Evolutionary conservation across 1,140 invertebrate species (phyloP).

Genomic region (Andricus grossulariae): DNA sequence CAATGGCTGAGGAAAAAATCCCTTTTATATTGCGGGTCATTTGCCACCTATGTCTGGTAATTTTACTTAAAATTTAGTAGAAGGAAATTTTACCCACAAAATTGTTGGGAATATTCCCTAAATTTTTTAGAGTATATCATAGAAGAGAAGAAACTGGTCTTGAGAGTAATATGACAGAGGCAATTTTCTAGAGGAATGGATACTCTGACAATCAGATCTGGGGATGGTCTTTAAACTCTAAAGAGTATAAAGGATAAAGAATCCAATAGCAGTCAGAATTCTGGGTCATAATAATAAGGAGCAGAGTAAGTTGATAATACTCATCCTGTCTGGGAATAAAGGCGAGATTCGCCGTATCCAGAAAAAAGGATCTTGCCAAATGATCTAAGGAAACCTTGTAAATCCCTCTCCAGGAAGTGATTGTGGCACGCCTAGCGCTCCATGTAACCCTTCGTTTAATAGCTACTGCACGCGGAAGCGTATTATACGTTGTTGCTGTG

Average conservation of each 20-base stretch:
- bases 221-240: slow-evolving; percentile 16
- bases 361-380: slow-evolving; percentile 3
- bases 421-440: slow-evolving; percentile 47
- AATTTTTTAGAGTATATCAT: not conserved
- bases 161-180: not conserved
- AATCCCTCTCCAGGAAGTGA: slow-evolving; percentile 48
- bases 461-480: slow-evolving; percentile 60
- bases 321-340: not conserved
- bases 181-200: not conserved
- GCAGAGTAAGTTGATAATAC: slow-evolving; percentile 18
- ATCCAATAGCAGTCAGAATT: not conserved
- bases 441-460: slow-evolving; percentile 61
- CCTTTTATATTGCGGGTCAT: no score
- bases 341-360: not conserved
- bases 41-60: no score
- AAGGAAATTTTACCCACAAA: no score
- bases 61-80: no score
- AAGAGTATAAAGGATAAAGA: not conserved
- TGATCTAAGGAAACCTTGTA: slow-evolving; percentile 23
- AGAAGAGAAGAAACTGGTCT: not conserved
- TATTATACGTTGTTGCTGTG: slow-evolving; percentile 54
- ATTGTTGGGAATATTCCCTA: not conserved
- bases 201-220: not conserved
- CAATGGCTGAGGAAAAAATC: no score
- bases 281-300: slow-evolving; percentile 22